Conservation (phyloP, 2,888 invertebrate genomes). For the Steinernema carpocapsae region DNA sequence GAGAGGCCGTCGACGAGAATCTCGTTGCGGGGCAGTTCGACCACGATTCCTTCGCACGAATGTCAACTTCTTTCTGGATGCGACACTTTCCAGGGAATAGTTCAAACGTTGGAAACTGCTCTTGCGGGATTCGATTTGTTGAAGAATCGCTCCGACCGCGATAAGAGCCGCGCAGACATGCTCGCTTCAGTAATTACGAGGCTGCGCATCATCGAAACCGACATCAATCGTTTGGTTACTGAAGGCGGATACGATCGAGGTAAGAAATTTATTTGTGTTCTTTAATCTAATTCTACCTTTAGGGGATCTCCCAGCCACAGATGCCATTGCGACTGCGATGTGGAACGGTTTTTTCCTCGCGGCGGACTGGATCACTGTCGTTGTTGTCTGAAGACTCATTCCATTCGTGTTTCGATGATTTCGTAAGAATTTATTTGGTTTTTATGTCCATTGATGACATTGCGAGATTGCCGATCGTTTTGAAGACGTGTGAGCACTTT, state of each 20-base stretch:
- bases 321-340: slow-evolving; percentile 24
- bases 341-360: slow-evolving; percentile 18
- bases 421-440: background rate
- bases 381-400: slow-evolving; percentile 12
- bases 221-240: slow-evolving; percentile 13
- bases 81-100: slow-evolving; percentile 13
- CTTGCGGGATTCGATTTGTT: slow-evolving; percentile 4
- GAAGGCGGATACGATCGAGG: slow-evolving; percentile 3
- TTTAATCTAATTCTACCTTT: background rate
- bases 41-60: slow-evolving; percentile 30
- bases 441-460: background rate
- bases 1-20: background rate
- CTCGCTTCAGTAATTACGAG: background rate
- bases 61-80: slow-evolving; percentile 12
- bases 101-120: slow-evolving; percentile 17
- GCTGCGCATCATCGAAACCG: slow-evolving; percentile 24
- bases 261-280: background rate
- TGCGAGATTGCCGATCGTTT: no score
- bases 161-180: slow-evolving; percentile 9
- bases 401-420: slow-evolving; percentile 26
- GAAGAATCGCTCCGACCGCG: slow-evolving; percentile 4
- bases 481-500: no score
- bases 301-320: slow-evolving; percentile 20
- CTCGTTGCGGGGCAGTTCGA: background rate
- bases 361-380: slow-evolving; percentile 1